Conservation (phyloP, 1,140 invertebrate species). For the Cydia amplana region DNA sequence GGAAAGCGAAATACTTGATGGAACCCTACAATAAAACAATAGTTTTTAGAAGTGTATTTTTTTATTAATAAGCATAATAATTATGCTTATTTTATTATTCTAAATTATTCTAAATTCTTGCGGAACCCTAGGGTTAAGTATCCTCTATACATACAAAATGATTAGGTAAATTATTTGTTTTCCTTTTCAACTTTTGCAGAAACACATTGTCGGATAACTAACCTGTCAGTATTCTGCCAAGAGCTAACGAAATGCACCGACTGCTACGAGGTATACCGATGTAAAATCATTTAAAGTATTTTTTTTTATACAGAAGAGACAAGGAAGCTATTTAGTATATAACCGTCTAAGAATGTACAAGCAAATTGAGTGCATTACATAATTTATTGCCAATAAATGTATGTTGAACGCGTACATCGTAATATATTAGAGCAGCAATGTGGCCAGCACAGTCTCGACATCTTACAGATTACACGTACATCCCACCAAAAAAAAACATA, state of each 20-base stretch:
- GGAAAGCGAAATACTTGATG: no score
- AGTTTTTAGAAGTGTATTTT: no score
- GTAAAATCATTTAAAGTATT: background rate
- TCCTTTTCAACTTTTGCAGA: no score
- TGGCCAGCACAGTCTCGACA: background rate
- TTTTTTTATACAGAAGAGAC: background rate
- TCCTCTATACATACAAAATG: no score
- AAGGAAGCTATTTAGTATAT: background rate
- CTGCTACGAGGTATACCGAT: background rate
- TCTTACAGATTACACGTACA: background rate
- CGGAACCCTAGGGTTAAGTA: no score
- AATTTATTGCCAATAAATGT: conserved; percentile 23
- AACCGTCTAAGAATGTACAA: background rate
- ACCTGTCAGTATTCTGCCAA: no score
- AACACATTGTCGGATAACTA: no score
- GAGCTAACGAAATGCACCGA: background rate
- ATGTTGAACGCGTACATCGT: background rate
- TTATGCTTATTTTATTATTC: no score
- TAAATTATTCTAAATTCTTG: no score
- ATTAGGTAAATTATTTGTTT: no score
- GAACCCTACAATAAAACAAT: no score
- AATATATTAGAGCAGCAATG: background rate
- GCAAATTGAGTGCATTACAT: conserved; percentile 1
- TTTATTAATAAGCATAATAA: no score
- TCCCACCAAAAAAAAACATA: background rate